Evolutionary conservation across 2,888 invertebrate genomes (phyloP).

Genomic region (Pandemis corylana): DNA sequence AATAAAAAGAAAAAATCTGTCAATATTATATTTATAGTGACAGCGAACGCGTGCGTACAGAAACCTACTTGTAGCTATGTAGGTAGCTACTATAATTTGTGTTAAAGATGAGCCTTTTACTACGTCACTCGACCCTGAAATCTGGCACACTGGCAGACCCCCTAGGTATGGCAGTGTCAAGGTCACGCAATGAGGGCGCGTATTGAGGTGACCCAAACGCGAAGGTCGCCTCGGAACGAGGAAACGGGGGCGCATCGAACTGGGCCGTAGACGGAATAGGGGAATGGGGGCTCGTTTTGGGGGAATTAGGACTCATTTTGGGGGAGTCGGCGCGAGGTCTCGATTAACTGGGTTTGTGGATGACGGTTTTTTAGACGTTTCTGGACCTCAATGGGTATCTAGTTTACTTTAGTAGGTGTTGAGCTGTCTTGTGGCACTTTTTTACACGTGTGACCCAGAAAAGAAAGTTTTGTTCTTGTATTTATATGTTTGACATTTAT

Average conservation of each 20-base stretch:
- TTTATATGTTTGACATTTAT: too few relatives aligned
- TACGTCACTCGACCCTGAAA: slow-evolving; percentile 4
- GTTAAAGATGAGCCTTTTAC: neutral
- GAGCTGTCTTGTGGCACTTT: neutral
- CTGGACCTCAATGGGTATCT: neutral
- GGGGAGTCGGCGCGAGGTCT: neutral
- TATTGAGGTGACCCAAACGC: slow-evolving; percentile 48
- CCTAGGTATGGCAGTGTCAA: slow-evolving; percentile 41
- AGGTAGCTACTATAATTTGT: too few relatives aligned
- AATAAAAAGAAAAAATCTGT: too few relatives aligned
- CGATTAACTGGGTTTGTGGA: neutral
- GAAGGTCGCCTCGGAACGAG: slow-evolving; percentile 43
- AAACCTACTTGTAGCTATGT: too few relatives aligned
- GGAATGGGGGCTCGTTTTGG: neutral
- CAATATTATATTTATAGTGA: too few relatives aligned
- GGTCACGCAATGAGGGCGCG: slow-evolving; percentile 44
- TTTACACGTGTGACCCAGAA: neutral
- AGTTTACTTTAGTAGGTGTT: neutral
- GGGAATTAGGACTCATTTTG: neutral
- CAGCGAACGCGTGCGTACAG: too few relatives aligned
- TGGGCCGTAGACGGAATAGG: slow-evolving; percentile 8
- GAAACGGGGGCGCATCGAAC: slow-evolving; percentile 32
- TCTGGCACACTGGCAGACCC: slow-evolving; percentile 1
- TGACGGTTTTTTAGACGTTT: neutral
- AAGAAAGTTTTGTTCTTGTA: neutral